A percentile compares a stretch with the other conserved stretches of the same genome.
phyloP scores from a whole-genome alignment of 2,888 invertebrate genomes.

The Frankliniella fusca region DNA sequence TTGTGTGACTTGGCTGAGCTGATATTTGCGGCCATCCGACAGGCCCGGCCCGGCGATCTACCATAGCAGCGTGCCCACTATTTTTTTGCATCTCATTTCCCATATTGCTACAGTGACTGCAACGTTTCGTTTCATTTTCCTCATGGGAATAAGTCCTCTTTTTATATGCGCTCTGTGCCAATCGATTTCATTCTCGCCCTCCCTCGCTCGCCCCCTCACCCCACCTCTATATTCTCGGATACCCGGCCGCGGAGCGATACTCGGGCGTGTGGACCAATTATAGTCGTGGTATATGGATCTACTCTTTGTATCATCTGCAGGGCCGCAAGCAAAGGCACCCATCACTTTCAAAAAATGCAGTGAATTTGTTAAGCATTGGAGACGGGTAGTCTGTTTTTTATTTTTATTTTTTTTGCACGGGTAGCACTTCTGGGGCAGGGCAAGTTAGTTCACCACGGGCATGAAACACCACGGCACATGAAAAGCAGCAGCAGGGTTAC shows the following conservation, averaged over 20 bases:
- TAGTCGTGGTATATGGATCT: background rate
- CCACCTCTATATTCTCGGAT: background rate
- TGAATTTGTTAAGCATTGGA: background rate
- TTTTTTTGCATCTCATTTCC: background rate
- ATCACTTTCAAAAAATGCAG: background rate
- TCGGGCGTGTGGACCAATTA: background rate
- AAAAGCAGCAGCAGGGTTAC: too few species aligned
- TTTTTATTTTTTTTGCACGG: too few species aligned
- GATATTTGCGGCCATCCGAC: background rate
- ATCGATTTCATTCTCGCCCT: background rate
- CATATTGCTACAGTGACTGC: constrained; percentile 3
- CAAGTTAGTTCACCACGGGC: too few species aligned
- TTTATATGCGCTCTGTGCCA: background rate
- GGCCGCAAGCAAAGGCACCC: background rate
- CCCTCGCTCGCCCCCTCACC: background rate
- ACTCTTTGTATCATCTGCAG: background rate
- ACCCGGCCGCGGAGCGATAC: background rate
- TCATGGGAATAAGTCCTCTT: background rate
- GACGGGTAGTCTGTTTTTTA: background rate
- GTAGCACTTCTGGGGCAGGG: background rate
- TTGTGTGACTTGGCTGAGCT: too few species aligned
- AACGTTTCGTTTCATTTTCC: constrained; percentile 9
- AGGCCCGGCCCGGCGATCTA: too few species aligned
- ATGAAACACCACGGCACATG: too few species aligned
- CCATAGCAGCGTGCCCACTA: background rate